These are phyloP conservation scores for Myzus persicae DNA, from an alignment of 1,140 invertebrate genomes.

Conservation along the genomic window DNA sequence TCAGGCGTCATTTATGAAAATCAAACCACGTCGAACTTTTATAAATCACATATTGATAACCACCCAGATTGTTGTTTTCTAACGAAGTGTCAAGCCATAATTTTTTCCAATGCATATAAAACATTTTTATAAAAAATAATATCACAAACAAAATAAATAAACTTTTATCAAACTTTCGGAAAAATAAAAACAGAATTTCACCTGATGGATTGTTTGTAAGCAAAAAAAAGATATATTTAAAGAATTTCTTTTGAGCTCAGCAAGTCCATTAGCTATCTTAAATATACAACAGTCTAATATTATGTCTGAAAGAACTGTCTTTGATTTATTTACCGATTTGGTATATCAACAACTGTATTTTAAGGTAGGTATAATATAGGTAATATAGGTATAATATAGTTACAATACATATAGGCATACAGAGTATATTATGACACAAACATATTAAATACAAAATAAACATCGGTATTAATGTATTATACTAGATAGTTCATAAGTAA, in stretches of 20 bases:
- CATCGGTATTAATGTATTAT: no score
- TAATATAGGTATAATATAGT: no score
- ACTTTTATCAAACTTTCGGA: background rate
- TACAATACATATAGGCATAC: no score
- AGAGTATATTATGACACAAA: no score
- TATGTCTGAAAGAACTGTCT: background rate
- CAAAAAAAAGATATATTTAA: background rate
- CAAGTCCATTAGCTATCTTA: background rate
- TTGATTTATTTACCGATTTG: background rate
- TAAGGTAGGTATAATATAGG: no score
- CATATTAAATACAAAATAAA: no score
- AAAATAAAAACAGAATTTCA: background rate
- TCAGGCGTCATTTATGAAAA: background rate
- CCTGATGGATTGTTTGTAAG: background rate
- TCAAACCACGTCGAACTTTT: background rate
- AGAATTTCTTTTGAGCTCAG: background rate
- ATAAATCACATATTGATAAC: slow-evolving; percentile 14
- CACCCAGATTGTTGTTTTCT: background rate
- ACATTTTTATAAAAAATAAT: background rate
- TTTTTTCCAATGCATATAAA: background rate
- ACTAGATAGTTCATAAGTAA: no score
- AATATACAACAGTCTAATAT: background rate
- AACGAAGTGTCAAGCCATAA: background rate
- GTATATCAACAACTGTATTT: no score
- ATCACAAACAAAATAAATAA: background rate